Evolutionary conservation across 2,113 vertebrate species (phyloP).

Genomic region (Micromys minutus): DNA sequence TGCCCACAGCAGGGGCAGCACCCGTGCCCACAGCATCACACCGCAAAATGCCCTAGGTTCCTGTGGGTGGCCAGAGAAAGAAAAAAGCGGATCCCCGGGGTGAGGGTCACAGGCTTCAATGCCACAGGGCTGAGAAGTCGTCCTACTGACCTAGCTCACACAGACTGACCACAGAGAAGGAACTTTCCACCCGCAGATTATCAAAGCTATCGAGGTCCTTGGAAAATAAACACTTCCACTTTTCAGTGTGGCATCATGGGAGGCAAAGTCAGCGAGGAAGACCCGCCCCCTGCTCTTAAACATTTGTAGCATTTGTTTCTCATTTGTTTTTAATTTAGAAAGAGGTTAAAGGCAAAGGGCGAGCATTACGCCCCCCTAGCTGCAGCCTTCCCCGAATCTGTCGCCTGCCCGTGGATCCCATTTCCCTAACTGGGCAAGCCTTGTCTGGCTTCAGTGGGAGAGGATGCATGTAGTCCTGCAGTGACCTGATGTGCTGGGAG

Average conservation of each 20-base stretch:
- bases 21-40: neutral
- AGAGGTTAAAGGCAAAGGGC: too few relatives aligned
- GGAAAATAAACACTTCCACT: neutral
- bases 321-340: neutral
- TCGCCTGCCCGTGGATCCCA: too few relatives aligned
- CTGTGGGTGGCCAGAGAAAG: neutral
- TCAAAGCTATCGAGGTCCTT: neutral
- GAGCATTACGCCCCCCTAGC: too few relatives aligned
- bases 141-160: neutral
- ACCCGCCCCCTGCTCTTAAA: neutral
- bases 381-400: too few relatives aligned
- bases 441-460: too few relatives aligned
- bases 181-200: neutral
- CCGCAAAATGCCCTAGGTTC: neutral
- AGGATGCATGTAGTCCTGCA: too few relatives aligned
- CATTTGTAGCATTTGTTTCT: neutral
- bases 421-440: too few relatives aligned
- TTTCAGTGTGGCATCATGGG: neutral
- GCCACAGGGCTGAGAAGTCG: neutral
- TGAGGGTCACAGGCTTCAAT: neutral
- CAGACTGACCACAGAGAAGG: neutral
- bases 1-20: neutral
- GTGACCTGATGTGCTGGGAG: too few relatives aligned
- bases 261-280: neutral
- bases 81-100: neutral